Base-by-base conservation (phyloP, 1,140 invertebrate genomes). In the Leptinotarsa undecemlineata region DNA sequence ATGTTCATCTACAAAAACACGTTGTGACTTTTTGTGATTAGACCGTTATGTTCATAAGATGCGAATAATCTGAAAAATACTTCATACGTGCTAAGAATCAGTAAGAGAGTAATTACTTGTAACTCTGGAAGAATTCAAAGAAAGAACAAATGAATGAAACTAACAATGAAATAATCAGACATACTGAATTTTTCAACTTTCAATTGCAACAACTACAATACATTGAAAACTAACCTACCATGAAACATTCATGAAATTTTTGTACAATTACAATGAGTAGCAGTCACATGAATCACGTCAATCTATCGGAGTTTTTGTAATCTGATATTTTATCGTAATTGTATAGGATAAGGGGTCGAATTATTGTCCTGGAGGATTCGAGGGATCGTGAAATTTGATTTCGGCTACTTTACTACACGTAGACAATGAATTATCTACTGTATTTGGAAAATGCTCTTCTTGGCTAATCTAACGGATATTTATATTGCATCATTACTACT, bases 251-350 rank as follows among this genome's bases (percentile, higher is more conserved):
- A 57, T 57, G 14, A 15, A 57, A 57, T 57, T 68, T 68, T 17
- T 68, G 42, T 23, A 66, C 66, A 68, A 42, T 68, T 68, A 68
- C 66, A 68, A 26, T 42, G 42, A 42, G 66, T 57, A 68, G 66
- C 66, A 68, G 66, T 42, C n/a, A 68, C 42, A 71, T 71, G 69
- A 71, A 71, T 71, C 69, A 26, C 23, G 26, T 33, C 33, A 23
- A 71, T 71, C 48, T 69, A 69, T 20, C n/a, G 51, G 42, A 20
- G 21, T 47, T 26, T 48, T 61, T 72, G 71, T 66, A 72, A 72
- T 72, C 48, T 42, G 71, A 72, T 72, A 72, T 72, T 72, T 72
- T 72, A 48, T 48, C 20, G 71, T 48, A 72, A 72, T 64, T 72
- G 71, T 64, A 64, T 48, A 20, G 51, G 0, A 72, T n/a, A 66